Evolutionary conservation across 2,797 vertebrate species (phyloP).

Genomic region (Cossypha dichroa): DNA sequence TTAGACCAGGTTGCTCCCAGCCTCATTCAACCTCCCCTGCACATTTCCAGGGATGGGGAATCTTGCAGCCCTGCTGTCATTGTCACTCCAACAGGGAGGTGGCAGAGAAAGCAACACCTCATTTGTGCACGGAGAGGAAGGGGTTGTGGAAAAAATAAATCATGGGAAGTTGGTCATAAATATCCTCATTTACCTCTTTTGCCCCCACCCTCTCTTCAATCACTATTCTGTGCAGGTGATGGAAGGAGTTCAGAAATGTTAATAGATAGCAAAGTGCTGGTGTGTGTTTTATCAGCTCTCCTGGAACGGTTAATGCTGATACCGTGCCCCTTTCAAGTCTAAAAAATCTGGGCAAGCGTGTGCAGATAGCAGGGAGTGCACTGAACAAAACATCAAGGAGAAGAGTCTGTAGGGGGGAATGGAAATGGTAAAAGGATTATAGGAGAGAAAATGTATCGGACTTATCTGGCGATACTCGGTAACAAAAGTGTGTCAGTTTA

Average conservation of each 20-base stretch:
- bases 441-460: conserved; percentile 17
- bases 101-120: not conserved
- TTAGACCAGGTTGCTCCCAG: not conserved
- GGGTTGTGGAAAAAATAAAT: not conserved
- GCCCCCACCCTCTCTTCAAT: not conserved
- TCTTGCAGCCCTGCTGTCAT: not conserved
- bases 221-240: not conserved
- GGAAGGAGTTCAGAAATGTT: conserved; percentile 36
- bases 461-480: conserved; percentile 20
- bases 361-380: conserved; percentile 48
- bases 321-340: conserved; percentile 42
- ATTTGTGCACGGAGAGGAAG: not conserved
- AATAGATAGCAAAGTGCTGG: not conserved
- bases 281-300: conserved; percentile 23
- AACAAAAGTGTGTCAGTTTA: conserved; percentile 32
- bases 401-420: not conserved
- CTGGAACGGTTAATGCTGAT: conserved; percentile 14
- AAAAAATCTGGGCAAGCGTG: conserved; percentile 50
- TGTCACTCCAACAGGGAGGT: not conserved
- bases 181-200: not conserved
- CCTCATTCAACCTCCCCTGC: not conserved
- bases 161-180: not conserved
- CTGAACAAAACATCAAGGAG: conserved; percentile 52
- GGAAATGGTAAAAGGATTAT: conserved; percentile 38
- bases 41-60: not conserved